phyloP scores from a whole-genome alignment of 2,113 vertebrate genomes.

The Trematocara variabile region DNA sequence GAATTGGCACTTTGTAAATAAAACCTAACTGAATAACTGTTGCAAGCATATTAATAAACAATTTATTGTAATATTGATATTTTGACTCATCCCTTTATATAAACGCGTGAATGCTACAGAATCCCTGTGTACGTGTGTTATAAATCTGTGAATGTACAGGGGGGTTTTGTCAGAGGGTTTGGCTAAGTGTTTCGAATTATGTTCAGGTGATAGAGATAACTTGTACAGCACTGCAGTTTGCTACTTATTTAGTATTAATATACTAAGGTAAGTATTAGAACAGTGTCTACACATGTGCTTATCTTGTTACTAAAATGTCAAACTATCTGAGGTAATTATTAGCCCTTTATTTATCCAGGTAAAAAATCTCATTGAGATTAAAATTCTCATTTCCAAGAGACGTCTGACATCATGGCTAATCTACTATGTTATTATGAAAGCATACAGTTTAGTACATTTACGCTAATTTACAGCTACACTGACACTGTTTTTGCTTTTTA shows the following conservation, averaged over 20 bases:
- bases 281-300: not conserved
- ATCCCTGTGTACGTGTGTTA: not conserved
- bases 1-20: not conserved
- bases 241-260: not conserved
- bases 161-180: not conserved
- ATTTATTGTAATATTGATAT: not conserved
- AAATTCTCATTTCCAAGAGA: not conserved
- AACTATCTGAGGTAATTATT: not conserved
- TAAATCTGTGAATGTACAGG: not conserved
- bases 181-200: not conserved
- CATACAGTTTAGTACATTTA: not conserved
- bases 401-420: not conserved
- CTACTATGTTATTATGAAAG: not conserved
- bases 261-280: not conserved
- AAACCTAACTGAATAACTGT: not conserved
- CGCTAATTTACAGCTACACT: not conserved
- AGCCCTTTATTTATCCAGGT: not conserved
- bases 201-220: not conserved
- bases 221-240: not conserved
- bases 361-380: not conserved
- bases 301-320: not conserved
- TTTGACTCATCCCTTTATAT: not conserved
- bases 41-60: not conserved
- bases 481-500: not conserved
- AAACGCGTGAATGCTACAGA: not conserved